phyloP scores from a whole-genome alignment of 2,888 invertebrate species.

The Esperia sulphurella region DNA sequence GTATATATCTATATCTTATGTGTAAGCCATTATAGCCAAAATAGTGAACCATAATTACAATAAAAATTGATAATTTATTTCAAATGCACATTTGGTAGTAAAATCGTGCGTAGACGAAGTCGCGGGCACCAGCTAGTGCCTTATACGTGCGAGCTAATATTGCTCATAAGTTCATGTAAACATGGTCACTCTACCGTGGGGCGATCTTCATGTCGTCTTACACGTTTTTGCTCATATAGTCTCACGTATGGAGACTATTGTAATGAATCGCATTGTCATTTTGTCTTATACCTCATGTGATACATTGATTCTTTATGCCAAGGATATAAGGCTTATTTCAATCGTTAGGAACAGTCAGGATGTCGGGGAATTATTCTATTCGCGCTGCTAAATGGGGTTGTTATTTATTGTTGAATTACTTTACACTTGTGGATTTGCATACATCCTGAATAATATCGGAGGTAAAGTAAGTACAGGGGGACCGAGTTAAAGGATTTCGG shows the following conservation, averaged over 20 bases:
- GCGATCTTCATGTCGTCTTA: neutral
- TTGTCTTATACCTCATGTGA: conserved; percentile 22
- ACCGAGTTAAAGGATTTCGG: too few relatives aligned
- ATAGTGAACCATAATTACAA: too few relatives aligned
- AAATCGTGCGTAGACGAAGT: too few relatives aligned
- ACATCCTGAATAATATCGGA: too few relatives aligned
- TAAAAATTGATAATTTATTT: too few relatives aligned
- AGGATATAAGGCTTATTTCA: neutral
- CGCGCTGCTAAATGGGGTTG: neutral
- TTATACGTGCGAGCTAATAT: too few relatives aligned
- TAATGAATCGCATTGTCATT: neutral
- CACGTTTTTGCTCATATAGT: neutral
- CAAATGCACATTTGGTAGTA: too few relatives aligned
- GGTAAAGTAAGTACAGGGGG: too few relatives aligned
- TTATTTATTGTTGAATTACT: too few relatives aligned
- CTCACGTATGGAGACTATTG: conserved; percentile 34
- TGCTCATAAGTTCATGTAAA: neutral
- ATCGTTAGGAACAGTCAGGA: conserved; percentile 27
- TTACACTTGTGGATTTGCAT: neutral
- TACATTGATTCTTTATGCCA: neutral
- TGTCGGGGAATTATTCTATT: conserved; percentile 47
- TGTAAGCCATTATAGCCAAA: too few relatives aligned
- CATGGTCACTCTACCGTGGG: neutral
- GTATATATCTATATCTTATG: too few relatives aligned
- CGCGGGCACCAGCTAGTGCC: too few relatives aligned